Conservation (phyloP, 2,888 invertebrate genomes). For the Taenaris catops region DNA sequence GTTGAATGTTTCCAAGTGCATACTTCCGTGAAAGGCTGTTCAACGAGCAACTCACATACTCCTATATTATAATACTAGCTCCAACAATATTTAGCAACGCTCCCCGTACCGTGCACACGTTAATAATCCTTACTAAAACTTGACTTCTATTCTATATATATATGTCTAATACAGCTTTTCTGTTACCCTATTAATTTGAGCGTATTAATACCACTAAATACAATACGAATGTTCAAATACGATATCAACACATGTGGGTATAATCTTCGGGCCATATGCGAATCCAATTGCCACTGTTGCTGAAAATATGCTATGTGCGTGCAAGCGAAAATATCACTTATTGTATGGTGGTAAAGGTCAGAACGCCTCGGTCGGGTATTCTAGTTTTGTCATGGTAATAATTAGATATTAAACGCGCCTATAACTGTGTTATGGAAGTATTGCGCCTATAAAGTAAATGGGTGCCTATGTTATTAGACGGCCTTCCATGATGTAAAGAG, state of each 20-base stretch:
- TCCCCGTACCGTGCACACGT: no score
- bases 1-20: no score
- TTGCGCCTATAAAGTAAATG: no score
- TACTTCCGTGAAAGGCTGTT: no score
- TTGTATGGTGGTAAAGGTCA: conserved; percentile 5
- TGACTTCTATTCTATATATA: no score
- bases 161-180: no score
- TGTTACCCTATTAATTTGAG: conserved; percentile 6
- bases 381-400: conserved; percentile 24
- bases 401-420: conserved; percentile 33
- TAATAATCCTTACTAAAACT: no score
- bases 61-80: no score
- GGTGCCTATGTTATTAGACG: conserved; percentile 18
- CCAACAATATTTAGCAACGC: no score
- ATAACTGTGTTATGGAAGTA: conserved; percentile 16
- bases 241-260: conserved; percentile 32
- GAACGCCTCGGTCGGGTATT: conserved; percentile 3
- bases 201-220: conserved; percentile 8
- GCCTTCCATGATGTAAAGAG: no score
- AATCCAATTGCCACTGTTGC: conserved; percentile 34
- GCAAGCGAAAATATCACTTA: conserved; percentile 11
- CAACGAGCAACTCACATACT: no score
- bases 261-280: conserved; percentile 34
- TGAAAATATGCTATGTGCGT: conserved; percentile 15
- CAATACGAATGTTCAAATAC: conserved; percentile 18